Conservation (phyloP, 2,113 vertebrate species). For the Rhinolophus ferrumequinum region DNA sequence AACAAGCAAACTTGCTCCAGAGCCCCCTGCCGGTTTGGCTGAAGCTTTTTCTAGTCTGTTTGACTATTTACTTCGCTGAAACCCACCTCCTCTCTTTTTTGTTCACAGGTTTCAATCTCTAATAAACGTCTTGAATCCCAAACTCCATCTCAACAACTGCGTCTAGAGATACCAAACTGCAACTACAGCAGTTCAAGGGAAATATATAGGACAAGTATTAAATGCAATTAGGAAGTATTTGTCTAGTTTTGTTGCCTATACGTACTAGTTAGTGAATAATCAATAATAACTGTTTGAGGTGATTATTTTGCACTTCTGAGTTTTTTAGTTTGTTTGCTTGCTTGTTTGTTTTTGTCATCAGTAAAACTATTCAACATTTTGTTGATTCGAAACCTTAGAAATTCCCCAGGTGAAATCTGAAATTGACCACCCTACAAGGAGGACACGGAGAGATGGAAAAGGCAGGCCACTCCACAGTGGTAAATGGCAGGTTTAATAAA, state of each 20-base stretch:
- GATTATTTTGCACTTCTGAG: background rate
- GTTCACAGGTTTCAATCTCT: background rate
- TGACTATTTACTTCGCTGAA: background rate
- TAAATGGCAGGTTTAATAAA: background rate
- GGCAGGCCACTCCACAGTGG: background rate
- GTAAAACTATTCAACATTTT: background rate
- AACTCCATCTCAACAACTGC: background rate
- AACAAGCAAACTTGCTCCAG: background rate
- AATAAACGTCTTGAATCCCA: background rate
- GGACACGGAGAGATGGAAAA: background rate
- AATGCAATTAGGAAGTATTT: background rate
- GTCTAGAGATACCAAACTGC: background rate
- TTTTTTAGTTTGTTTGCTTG: background rate
- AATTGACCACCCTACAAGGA: background rate
- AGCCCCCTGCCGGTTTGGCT: background rate
- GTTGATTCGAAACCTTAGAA: background rate
- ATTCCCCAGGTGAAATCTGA: background rate
- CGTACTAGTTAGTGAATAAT: background rate
- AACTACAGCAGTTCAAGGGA: background rate
- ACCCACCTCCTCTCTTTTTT: background rate
- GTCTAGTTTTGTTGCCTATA: background rate
- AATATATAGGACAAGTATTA: background rate
- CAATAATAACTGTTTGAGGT: background rate
- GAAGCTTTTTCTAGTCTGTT: background rate
- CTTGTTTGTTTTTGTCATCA: background rate